A percentile compares a stretch with the other conserved stretches of the same genome.
phyloP scores from a whole-genome alignment of 2,797 vertebrate genomes.

The Cossypha caffra region DNA sequence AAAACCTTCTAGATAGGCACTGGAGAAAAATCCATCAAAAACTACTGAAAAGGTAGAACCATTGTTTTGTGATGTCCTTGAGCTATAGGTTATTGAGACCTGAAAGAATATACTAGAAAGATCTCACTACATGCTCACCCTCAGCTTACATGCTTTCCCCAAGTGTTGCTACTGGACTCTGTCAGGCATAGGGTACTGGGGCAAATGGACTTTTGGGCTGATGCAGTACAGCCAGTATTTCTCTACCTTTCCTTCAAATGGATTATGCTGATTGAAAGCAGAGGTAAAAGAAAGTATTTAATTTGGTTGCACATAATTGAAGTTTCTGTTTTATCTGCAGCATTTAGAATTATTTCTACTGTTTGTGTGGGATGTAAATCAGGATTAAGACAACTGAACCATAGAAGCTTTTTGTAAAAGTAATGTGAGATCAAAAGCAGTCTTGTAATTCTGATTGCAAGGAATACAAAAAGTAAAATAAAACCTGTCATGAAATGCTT shows the following conservation, averaged over 20 bases:
- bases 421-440: not conserved
- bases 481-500: not conserved
- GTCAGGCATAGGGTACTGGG: not conserved
- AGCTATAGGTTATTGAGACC: not conserved
- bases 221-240: not conserved
- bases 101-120: not conserved
- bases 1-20: not conserved
- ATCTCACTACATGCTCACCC: not conserved
- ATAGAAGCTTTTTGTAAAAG: not conserved
- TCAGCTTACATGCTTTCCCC: not conserved
- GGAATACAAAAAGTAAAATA: not conserved
- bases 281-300: not conserved
- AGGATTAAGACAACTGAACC: not conserved
- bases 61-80: not conserved
- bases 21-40: not conserved
- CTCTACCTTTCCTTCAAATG: not conserved
- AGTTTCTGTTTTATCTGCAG: not conserved
- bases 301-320: not conserved
- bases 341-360: not conserved
- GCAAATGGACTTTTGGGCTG: not conserved
- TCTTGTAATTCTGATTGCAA: not conserved
- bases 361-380: not conserved
- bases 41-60: not conserved
- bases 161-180: not conserved
- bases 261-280: not conserved